phyloP scores from a whole-genome alignment of 2,113 vertebrate genomes.

The Nothobranchius furzeri region DNA sequence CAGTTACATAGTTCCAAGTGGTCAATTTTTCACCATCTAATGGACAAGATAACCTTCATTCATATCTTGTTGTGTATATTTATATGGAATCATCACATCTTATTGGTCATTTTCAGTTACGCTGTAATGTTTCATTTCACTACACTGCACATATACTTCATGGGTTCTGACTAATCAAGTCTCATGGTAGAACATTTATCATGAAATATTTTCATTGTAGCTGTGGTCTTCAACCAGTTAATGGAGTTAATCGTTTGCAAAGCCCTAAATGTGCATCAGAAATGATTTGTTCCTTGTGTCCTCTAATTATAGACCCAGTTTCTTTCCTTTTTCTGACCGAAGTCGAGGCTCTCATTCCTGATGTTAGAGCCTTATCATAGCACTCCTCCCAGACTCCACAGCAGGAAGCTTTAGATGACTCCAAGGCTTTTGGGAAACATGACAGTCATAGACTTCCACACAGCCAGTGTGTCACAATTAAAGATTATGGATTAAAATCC shows the following conservation, averaged over 20 bases:
- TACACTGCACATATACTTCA: too few relatives aligned
- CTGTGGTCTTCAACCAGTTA: not conserved
- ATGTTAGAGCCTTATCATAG: conserved; percentile 24
- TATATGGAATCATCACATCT: too few relatives aligned
- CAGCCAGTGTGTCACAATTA: conserved; percentile 70
- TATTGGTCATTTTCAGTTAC: too few relatives aligned
- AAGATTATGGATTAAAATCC: too few relatives aligned
- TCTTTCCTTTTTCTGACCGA: conserved; percentile 5
- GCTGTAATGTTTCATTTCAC: too few relatives aligned
- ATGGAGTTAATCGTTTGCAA: not conserved
- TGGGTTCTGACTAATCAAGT: not conserved
- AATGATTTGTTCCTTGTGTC: conserved; percentile 2
- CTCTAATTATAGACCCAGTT: conserved; percentile 18
- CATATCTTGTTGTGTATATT: too few relatives aligned
- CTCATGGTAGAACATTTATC: not conserved
- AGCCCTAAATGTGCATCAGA: not conserved
- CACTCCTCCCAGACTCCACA: conserved; percentile 43
- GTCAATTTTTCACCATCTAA: too few relatives aligned
- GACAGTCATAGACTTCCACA: conserved; percentile 42
- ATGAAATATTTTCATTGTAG: not conserved
- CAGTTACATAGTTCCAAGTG: too few relatives aligned
- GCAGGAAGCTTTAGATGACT: conserved; percentile 8
- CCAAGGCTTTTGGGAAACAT: conserved; percentile 51
- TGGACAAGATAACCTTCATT: too few relatives aligned
- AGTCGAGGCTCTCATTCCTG: conserved; percentile 7